Percentiles rank a stretch among this genome's conserved stretches.
These are phyloP conservation scores for Ciona savignyi DNA, from an alignment of 23 tunicate species.

Conservation along the genomic window DNA sequence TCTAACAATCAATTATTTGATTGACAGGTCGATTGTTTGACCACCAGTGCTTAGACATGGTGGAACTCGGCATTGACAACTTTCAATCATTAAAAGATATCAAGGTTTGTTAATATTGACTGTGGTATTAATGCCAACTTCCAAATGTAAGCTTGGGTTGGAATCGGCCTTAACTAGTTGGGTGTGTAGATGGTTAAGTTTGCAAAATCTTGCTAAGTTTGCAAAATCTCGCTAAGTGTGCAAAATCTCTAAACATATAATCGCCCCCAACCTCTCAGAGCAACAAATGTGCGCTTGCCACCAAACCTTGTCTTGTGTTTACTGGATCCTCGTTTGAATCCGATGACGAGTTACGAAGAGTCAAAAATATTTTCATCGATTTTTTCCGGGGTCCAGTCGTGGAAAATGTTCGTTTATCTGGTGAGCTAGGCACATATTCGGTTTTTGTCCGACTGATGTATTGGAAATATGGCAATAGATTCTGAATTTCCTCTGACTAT, in stretches of 20 bases:
- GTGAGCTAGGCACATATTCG: no score
- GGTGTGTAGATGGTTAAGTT: no score
- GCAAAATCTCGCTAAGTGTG: no score
- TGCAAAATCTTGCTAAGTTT: no score
- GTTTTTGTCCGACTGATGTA: not conserved
- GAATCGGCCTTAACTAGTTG: no score
- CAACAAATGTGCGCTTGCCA: slow-evolving; percentile 38
- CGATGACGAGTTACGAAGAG: slow-evolving; percentile 57
- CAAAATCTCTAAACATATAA: no score
- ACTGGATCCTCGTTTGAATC: slow-evolving; percentile 72
- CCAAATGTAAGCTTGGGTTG: no score
- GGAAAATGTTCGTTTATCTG: slow-evolving; percentile 39
- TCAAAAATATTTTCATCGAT: slow-evolving; percentile 71
- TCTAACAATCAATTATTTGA: no score
- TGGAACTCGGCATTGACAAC: slow-evolving; percentile 87
- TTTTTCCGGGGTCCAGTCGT: slow-evolving; percentile 95
- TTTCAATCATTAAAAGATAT: slow-evolving; percentile 23
- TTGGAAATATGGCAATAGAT: not conserved
- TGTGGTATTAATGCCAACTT: no score
- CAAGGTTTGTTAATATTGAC: no score
- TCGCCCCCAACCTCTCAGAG: no score
- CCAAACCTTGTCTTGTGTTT: slow-evolving; percentile 84
- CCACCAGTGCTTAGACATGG: slow-evolving; percentile 78
- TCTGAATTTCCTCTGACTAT: not conserved
- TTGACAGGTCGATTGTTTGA: slow-evolving; percentile 67